Conservation (phyloP, 37 sponge, comb jelly and placozoan species). For the Cliona cf. orientalis region DNA sequence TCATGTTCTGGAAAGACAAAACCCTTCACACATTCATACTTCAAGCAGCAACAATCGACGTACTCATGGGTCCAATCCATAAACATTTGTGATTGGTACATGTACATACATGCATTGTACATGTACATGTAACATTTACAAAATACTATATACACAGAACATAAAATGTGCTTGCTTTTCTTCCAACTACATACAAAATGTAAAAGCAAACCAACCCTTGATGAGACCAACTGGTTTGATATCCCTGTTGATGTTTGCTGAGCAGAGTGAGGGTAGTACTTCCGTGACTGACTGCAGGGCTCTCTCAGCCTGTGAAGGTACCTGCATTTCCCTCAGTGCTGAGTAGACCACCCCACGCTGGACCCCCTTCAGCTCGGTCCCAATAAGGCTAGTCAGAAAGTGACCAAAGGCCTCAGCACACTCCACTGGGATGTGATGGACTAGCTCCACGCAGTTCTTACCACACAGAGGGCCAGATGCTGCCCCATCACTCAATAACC, state of each 20-base stretch:
- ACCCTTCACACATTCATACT: no score
- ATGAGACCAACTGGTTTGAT: not conserved
- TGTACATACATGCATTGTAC: no score
- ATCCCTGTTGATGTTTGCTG: conserved; percentile 1
- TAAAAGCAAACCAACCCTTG: not conserved
- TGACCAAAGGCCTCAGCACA: conserved; percentile 1
- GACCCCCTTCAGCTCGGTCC: conserved; percentile 11
- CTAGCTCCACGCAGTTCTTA: conserved; percentile 20
- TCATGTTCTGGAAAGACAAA: no score
- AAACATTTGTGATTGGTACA: no score
- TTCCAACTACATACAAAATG: no score
- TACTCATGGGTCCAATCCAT: no score
- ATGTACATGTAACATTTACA: no score
- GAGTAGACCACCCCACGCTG: conserved; percentile 30
- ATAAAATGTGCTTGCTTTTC: no score
- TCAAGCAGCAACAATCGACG: no score
- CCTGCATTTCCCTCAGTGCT: conserved; percentile 16
- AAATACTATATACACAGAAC: no score
- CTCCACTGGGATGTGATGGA: conserved; percentile 20
- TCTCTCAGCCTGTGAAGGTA: not conserved
- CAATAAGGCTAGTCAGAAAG: conserved; percentile 23
- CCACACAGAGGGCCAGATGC: conserved; percentile 19
- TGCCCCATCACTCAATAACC: no score
- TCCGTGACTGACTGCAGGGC: not conserved
- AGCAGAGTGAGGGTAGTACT: not conserved